Evolutionary conservation across 2,888 invertebrate genomes (phyloP).

Genomic region (Coelinius sp.): DNA sequence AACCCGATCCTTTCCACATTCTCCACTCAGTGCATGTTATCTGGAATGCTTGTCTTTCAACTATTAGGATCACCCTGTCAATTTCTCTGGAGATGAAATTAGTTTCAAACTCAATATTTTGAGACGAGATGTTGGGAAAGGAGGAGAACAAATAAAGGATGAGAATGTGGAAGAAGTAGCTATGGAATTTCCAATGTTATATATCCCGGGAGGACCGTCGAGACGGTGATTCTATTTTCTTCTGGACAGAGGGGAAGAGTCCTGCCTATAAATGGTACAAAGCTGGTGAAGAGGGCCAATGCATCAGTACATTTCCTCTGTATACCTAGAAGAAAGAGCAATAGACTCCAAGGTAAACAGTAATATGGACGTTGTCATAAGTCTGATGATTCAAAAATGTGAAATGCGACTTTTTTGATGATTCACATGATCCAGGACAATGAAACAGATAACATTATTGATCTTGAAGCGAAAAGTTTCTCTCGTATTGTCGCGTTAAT

Average conservation of each 20-base stretch:
- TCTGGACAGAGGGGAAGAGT: slow-evolving; percentile 33
- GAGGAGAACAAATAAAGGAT: background rate
- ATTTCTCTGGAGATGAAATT: background rate
- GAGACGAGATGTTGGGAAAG: background rate
- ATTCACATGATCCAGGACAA: slow-evolving; percentile 11
- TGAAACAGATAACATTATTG: slow-evolving; percentile 27
- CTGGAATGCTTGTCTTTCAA: background rate
- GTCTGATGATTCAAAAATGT: background rate
- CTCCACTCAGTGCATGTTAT: background rate
- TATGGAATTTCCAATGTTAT: background rate
- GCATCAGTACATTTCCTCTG: background rate
- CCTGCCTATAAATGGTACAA: slow-evolving; percentile 41
- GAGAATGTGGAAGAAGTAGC: background rate
- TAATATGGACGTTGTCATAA: slow-evolving; percentile 45
- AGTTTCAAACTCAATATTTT: background rate
- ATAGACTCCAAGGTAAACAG: slow-evolving; percentile 49
- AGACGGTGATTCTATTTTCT: slow-evolving; percentile 15
- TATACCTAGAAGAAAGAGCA: slow-evolving; percentile 7
- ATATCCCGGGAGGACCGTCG: slow-evolving; percentile 22
- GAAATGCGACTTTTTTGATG: slow-evolving; percentile 10
- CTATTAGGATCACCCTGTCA: background rate
- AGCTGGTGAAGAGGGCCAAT: slow-evolving; percentile 34
- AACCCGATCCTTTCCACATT: background rate
- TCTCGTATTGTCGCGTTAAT: slow-evolving; percentile 66
- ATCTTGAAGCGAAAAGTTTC: slow-evolving; percentile 45